These are phyloP conservation scores for Mylabris sibirica DNA, from an alignment of 2,888 invertebrate species.

Conservation along the genomic window DNA sequence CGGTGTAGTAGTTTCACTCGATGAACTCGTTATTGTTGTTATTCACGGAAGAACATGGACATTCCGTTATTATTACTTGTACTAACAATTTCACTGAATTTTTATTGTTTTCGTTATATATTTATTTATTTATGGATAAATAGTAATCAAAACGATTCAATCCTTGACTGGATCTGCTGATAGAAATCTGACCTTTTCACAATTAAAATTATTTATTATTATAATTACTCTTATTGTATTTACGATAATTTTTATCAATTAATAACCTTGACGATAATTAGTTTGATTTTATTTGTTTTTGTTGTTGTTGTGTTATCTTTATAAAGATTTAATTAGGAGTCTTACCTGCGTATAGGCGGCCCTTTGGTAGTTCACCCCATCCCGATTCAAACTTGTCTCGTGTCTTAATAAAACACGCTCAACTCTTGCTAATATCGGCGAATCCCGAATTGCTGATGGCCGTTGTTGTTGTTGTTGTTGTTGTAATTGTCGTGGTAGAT, in stretches of 20 bases:
- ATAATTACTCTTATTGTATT: constrained; percentile 7
- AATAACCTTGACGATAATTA: background rate
- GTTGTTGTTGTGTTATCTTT: background rate
- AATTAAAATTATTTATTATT: background rate
- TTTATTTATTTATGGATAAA: no score
- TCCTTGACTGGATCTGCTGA: background rate
- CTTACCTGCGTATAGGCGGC: constrained; percentile 57
- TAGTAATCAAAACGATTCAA: background rate
- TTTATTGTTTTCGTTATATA: background rate
- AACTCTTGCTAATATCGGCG: constrained; percentile 68
- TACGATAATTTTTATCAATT: background rate
- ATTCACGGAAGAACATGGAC: background rate
- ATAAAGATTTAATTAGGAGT: background rate
- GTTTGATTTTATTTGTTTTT: background rate
- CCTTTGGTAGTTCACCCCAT: constrained; percentile 51
- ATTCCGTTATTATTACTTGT: background rate
- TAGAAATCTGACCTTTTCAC: constrained; percentile 9
- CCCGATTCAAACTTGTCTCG: constrained; percentile 59
- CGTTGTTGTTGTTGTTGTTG: constrained; percentile 6
- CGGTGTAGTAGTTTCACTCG: background rate
- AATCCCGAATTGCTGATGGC: constrained; percentile 66
- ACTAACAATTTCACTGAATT: background rate
- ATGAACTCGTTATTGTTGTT: background rate
- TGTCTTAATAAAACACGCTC: constrained; percentile 67
- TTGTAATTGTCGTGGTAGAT: constrained; percentile 20